These are phyloP conservation scores for Trichomycterus rosablanca DNA, from an alignment of 2,113 vertebrate genomes.

Conservation along the genomic window DNA sequence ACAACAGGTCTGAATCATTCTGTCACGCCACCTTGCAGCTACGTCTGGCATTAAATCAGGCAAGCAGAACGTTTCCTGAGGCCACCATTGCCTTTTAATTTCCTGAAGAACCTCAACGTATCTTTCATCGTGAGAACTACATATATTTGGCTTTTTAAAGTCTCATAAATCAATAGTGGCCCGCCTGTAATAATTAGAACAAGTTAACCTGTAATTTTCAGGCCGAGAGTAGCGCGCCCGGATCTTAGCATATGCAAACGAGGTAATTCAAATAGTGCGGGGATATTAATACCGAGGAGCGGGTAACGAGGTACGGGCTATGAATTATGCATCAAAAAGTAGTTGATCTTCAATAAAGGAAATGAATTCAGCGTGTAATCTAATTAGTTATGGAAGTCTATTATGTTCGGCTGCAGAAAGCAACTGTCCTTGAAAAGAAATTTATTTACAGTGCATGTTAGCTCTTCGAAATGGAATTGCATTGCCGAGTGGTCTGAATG, in stretches of 20 bases:
- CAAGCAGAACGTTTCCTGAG: conserved; percentile 99
- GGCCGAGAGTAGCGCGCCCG: conserved; percentile 91
- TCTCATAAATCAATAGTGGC: conserved; percentile 99
- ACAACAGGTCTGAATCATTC: conserved; percentile 99
- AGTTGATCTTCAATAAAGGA: conserved; percentile 99
- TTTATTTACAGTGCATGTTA: conserved; percentile 99
- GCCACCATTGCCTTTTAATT: conserved; percentile 99
- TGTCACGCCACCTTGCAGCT: conserved; percentile 98
- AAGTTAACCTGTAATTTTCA: conserved; percentile 99
- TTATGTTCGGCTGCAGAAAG: conserved; percentile 99
- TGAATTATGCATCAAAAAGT: conserved; percentile 99
- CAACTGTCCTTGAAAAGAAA: conserved; percentile 99
- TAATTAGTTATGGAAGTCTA: conserved; percentile 99
- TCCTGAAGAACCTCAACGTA: conserved; percentile 99
- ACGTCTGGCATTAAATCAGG: conserved; percentile 99
- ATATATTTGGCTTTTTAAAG: conserved; percentile 99
- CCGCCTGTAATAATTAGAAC: conserved; percentile 99
- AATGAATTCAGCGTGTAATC: conserved; percentile 99
- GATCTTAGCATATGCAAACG: conserved; percentile 99
- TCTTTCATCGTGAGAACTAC: conserved; percentile 99
- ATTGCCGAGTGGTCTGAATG: conserved; percentile 87
- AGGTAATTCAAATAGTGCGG: conserved; percentile 99
- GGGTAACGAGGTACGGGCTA: conserved; percentile 99
- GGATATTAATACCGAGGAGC: conserved; percentile 99
- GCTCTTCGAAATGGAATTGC: conserved; percentile 92